Conservation (phyloP, 1,140 invertebrate genomes). For the Muscidifurax raptorellus region DNA sequence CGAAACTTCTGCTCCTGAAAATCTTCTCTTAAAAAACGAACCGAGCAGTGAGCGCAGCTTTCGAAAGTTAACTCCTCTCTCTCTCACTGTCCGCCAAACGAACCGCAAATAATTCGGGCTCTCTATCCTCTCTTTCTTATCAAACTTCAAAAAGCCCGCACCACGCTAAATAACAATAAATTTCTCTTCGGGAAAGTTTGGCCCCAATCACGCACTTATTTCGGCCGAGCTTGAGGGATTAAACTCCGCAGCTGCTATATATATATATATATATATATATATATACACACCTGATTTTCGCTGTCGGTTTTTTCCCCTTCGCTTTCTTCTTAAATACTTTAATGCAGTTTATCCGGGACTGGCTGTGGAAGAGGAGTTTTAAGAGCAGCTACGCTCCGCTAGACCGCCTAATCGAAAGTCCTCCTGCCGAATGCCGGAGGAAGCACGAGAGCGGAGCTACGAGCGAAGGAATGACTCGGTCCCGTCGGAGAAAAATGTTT, state of each 20-base stretch:
- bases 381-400: slow-evolving; percentile 36
- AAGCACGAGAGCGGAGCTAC: background rate
- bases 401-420: slow-evolving; percentile 52
- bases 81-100: background rate
- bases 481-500: background rate
- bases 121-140: slow-evolving; percentile 2
- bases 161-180: slow-evolving; percentile 51
- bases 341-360: slow-evolving; percentile 47
- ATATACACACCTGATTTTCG: slow-evolving; percentile 9
- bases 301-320: slow-evolving; percentile 1
- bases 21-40: background rate
- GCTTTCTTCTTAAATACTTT: slow-evolving; percentile 52
- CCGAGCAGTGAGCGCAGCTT: no score
- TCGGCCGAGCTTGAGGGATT: slow-evolving; percentile 29
- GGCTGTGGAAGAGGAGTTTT: slow-evolving; percentile 12
- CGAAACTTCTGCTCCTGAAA: background rate
- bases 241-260: slow-evolving; percentile 9
- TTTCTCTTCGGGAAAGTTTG: slow-evolving; percentile 34
- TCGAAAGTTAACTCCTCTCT: background rate
- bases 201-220: slow-evolving; percentile 45
- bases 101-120: slow-evolving; percentile 37
- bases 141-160: slow-evolving; percentile 36
- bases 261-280: no score
- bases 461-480: background rate
- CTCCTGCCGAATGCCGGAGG: background rate